Conservation (phyloP, 1,140 invertebrate genomes). For the Drosophila truncata region DNA sequence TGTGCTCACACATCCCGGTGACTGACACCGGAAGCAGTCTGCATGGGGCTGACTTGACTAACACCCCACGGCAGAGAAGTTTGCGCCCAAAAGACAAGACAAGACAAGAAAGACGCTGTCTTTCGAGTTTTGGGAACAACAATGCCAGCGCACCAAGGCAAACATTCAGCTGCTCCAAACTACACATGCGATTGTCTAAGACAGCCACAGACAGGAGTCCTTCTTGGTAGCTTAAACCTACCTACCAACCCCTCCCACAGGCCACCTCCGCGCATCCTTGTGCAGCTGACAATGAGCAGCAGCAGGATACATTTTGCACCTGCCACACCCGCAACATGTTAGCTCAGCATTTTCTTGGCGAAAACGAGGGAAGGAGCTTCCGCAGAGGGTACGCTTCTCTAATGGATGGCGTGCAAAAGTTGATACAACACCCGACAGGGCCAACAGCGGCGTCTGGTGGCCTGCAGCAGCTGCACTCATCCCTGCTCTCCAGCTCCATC, state of each 20-base stretch:
- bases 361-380: constrained; percentile 17
- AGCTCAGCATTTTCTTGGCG: constrained; percentile 63
- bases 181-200: constrained; percentile 82
- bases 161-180: constrained; percentile 42
- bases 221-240: constrained; percentile 22
- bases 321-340: constrained; percentile 69
- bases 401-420: constrained; percentile 81
- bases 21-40: constrained; percentile 79
- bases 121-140: constrained; percentile 85
- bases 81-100: constrained; percentile 52
- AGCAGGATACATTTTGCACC: constrained; percentile 81
- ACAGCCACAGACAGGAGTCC: constrained; percentile 51
- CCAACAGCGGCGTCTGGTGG: constrained; percentile 69
- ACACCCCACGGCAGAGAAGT: constrained; percentile 64
- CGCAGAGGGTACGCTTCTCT: constrained; percentile 35
- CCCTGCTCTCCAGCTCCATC: constrained; percentile 5
- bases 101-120: constrained; percentile 77
- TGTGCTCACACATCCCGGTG: constrained; percentile 61
- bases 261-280: constrained; percentile 26
- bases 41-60: constrained; percentile 52
- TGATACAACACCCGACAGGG: constrained; percentile 77
- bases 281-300: constrained; percentile 78
- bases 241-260: neutral
- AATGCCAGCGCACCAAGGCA: constrained; percentile 59
- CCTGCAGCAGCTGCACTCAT: constrained; percentile 65